Percentiles rank a stretch among this genome's conserved stretches.
These are phyloP conservation scores for Glyptemys insculpta DNA, from an alignment of 2,797 vertebrate genomes.

Conservation along the genomic window DNA sequence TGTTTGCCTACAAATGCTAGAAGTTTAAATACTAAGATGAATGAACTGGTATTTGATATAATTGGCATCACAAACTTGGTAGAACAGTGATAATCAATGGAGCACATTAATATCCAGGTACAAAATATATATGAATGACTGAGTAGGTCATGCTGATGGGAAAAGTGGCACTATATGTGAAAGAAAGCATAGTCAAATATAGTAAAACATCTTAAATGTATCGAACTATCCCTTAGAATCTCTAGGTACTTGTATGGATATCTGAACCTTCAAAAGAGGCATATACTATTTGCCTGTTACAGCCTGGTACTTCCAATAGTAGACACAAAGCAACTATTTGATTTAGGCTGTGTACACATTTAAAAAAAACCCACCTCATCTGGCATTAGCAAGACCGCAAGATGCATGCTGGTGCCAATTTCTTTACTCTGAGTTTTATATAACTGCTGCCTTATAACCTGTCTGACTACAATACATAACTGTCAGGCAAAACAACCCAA, in stretches of 20 bases:
- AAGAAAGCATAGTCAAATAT: too few relatives aligned
- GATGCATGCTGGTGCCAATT: not conserved
- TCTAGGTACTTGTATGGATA: not conserved
- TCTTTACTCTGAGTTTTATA: not conserved
- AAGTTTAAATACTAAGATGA: too few relatives aligned
- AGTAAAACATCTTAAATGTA: not conserved
- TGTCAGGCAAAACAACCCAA: not conserved
- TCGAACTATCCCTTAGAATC: not conserved
- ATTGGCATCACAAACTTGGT: too few relatives aligned
- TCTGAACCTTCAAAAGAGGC: not conserved
- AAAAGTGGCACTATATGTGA: too few relatives aligned
- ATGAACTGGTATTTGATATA: too few relatives aligned
- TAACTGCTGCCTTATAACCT: not conserved
- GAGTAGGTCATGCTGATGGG: too few relatives aligned
- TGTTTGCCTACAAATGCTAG: too few relatives aligned
- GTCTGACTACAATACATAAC: not conserved
- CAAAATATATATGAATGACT: too few relatives aligned
- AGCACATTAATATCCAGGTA: too few relatives aligned
- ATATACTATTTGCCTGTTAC: not conserved
- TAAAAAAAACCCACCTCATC: not conserved
- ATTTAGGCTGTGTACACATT: not conserved
- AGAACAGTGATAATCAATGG: too few relatives aligned
- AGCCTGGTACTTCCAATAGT: not conserved
- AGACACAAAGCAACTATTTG: not conserved
- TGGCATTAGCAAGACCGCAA: not conserved